Conservation (phyloP, 2,888 invertebrate species). For the Athripsodes cinereus region DNA sequence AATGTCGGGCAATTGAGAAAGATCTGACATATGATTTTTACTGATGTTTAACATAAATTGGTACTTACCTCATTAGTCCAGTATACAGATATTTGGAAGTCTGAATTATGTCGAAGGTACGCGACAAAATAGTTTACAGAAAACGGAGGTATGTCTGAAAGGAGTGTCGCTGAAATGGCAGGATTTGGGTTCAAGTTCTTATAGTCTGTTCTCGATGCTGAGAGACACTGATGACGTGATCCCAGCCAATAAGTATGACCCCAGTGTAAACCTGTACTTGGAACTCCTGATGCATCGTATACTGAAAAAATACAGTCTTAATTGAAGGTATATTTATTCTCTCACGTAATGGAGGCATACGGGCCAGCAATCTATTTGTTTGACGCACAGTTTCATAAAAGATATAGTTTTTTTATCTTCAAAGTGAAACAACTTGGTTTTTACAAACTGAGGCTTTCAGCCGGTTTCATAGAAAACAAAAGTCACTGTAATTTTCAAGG, state of each 20-base stretch:
- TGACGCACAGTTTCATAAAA: too few relatives aligned
- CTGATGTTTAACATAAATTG: too few relatives aligned
- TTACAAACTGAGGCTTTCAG: too few relatives aligned
- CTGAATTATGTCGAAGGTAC: constrained; percentile 38
- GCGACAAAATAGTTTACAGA: constrained; percentile 38
- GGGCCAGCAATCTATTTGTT: too few relatives aligned
- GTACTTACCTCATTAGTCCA: constrained; percentile 9
- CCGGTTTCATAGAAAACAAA: too few relatives aligned
- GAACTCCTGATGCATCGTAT: constrained; percentile 52
- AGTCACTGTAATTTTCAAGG: too few relatives aligned
- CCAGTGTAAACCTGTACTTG: constrained; percentile 49
- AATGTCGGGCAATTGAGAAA: too few relatives aligned
- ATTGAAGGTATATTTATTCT: too few relatives aligned
- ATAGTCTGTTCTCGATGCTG: constrained; percentile 33
- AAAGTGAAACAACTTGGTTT: background rate
- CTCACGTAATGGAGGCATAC: too few relatives aligned
- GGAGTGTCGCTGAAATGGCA: constrained; percentile 44
- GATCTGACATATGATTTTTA: too few relatives aligned
- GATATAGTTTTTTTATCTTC: too few relatives aligned
- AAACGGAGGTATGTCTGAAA: constrained; percentile 37
- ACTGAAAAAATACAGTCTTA: constrained; percentile 36
- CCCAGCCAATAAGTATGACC: constrained; percentile 58
- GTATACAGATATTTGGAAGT: constrained; percentile 33
- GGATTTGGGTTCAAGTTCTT: constrained; percentile 30
- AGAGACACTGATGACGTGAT: constrained; percentile 45